phyloP scores from a whole-genome alignment of 2,888 invertebrate species.

The Nephrotoma appendiculata region DNA sequence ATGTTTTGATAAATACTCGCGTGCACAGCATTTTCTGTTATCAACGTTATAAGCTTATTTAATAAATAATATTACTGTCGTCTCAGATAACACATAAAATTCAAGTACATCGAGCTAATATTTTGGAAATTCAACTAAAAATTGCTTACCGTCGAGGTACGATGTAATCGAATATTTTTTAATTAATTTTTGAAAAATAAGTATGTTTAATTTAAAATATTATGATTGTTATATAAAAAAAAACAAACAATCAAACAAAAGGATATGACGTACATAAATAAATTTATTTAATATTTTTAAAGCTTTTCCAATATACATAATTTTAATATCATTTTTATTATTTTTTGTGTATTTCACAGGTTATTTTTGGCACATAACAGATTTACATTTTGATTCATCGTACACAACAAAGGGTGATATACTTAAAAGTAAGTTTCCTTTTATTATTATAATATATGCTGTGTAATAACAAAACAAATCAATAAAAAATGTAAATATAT shows the following conservation, averaged over 20 bases:
- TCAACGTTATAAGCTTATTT: not conserved
- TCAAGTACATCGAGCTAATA: not conserved
- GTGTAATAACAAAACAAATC: not conserved
- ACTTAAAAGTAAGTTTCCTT: conserved; percentile 50
- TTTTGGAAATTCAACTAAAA: too few species aligned
- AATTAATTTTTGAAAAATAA: not conserved
- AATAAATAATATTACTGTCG: not conserved
- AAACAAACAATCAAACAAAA: too few species aligned
- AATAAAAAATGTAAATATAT: not conserved
- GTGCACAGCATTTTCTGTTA: not conserved
- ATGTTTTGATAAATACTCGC: not conserved
- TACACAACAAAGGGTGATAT: conserved; percentile 65
- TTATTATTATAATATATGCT: not conserved
- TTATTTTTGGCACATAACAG: conserved; percentile 91
- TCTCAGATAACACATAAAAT: not conserved
- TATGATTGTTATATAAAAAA: not conserved
- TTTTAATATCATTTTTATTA: not conserved
- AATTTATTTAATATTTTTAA: not conserved
- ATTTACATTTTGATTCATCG: conserved; percentile 78
- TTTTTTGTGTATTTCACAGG: conserved; percentile 44
- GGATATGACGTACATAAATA: not conserved
- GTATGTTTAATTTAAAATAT: not conserved
- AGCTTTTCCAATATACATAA: not conserved
- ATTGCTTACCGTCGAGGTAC: not conserved
- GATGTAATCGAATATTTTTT: not conserved